phyloP scores from a whole-genome alignment of 2,797 vertebrate genomes.

The Meriones psammophilus region DNA sequence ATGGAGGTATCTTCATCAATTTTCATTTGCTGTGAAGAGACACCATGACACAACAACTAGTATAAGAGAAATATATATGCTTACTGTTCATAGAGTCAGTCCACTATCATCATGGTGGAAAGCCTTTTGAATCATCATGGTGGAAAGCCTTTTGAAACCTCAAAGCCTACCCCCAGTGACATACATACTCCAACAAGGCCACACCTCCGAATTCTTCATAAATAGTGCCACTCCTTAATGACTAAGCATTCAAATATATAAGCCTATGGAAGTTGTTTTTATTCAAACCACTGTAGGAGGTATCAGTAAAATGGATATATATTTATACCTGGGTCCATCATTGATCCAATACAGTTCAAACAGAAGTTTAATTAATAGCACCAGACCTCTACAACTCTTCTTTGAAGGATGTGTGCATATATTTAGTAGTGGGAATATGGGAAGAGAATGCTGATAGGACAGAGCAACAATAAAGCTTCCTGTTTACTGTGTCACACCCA shows the following conservation, averaged over 20 bases:
- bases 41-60: background rate
- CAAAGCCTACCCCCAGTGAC: background rate
- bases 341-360: constrained; percentile 1
- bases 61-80: background rate
- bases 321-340: background rate
- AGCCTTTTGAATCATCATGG: background rate
- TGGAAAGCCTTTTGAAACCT: background rate
- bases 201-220: background rate
- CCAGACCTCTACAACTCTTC: constrained; percentile 21
- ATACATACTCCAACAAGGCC: background rate
- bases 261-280: background rate
- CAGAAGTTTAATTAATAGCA: constrained; percentile 29
- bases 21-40: background rate
- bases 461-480: constrained; percentile 21
- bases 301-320: background rate
- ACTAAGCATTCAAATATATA: background rate
- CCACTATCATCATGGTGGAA: background rate
- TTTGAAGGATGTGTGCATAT: background rate
- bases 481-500: background rate
- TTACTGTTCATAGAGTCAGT: background rate
- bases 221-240: background rate
- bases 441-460: background rate
- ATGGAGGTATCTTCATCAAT: background rate
- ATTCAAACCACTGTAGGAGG: background rate
- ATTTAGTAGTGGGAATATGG: background rate